phyloP scores from a whole-genome alignment of 2,113 vertebrate genomes.

The Chloropsis cyanopogon region DNA sequence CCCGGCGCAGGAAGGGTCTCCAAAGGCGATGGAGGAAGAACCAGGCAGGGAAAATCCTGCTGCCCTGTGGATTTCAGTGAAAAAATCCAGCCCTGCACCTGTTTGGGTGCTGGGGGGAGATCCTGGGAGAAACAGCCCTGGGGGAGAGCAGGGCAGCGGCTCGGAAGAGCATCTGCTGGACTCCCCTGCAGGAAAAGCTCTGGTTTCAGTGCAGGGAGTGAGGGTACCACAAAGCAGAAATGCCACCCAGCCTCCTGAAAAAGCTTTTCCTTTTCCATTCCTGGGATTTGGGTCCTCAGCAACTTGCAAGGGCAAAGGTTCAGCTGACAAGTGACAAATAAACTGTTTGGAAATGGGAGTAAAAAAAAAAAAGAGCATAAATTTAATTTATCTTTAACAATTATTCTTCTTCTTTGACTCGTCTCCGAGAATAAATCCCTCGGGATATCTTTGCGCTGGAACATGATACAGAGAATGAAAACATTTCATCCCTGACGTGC shows the following conservation, averaged over 20 bases:
- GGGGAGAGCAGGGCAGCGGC: not conserved
- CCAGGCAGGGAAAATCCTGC: not conserved
- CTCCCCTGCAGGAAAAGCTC: not conserved
- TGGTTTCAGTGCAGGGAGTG: accelerated
- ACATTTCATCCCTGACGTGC: not conserved
- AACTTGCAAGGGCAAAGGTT: not conserved
- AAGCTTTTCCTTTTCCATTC: not conserved
- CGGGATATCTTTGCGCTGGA: not conserved
- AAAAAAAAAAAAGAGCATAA: not conserved
- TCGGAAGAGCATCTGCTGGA: not conserved
- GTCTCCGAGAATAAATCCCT: not conserved
- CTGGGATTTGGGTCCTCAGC: not conserved
- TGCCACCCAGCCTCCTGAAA: accelerated
- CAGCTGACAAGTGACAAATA: not conserved
- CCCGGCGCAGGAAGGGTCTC: too few species aligned
- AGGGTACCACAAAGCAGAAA: too few species aligned
- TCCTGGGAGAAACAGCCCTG: not conserved
- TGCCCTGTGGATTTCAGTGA: not conserved
- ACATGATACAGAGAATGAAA: not conserved
- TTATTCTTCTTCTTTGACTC: not conserved
- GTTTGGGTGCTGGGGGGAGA: not conserved
- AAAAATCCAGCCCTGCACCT: not conserved
- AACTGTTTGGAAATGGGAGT: not conserved
- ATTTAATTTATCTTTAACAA: not conserved
- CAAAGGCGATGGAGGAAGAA: not conserved